These are phyloP conservation scores for Apantesis nais DNA, from an alignment of 2,888 invertebrate genomes.

Conservation along the genomic window DNA sequence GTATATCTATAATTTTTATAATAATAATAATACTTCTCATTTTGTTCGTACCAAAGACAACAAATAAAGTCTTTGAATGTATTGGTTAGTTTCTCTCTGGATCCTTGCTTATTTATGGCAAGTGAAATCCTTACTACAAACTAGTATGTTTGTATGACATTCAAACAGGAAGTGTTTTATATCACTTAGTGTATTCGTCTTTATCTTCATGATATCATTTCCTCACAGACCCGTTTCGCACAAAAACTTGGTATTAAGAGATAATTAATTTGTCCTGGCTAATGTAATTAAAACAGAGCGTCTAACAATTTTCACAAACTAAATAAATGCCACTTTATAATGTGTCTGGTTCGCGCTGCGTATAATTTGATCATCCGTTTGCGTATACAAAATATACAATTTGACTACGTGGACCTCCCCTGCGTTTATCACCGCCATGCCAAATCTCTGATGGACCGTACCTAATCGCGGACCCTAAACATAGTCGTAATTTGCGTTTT, in stretches of 20 bases:
- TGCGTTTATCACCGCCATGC: constrained; percentile 48
- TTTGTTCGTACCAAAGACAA: too few species aligned
- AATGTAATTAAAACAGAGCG: constrained; percentile 17
- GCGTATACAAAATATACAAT: constrained; percentile 42
- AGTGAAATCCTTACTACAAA: constrained; percentile 2
- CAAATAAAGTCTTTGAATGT: too few species aligned
- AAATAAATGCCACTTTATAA: constrained; percentile 19
- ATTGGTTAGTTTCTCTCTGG: neutral
- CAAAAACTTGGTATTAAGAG: constrained; percentile 14
- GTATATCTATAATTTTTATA: neutral
- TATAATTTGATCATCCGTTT: constrained; percentile 29
- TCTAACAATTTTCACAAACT: constrained; percentile 10
- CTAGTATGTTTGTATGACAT: constrained; percentile 3
- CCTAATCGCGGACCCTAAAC: constrained; percentile 63
- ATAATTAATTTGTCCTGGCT: constrained; percentile 18
- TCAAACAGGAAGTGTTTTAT: constrained; percentile 12
- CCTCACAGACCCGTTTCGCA: constrained; percentile 17
- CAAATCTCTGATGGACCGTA: constrained; percentile 66
- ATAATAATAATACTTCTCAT: too few species aligned
- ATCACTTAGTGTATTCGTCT: constrained; percentile 9
- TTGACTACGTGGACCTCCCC: constrained; percentile 54
- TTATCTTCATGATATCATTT: constrained; percentile 22
- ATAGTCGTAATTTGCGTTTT: constrained; percentile 54
- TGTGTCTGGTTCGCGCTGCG: constrained; percentile 20
- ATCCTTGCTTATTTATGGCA: neutral